These are phyloP conservation scores for Pammene fasciana DNA, from an alignment of 2,888 invertebrate genomes.

Conservation along the genomic window DNA sequence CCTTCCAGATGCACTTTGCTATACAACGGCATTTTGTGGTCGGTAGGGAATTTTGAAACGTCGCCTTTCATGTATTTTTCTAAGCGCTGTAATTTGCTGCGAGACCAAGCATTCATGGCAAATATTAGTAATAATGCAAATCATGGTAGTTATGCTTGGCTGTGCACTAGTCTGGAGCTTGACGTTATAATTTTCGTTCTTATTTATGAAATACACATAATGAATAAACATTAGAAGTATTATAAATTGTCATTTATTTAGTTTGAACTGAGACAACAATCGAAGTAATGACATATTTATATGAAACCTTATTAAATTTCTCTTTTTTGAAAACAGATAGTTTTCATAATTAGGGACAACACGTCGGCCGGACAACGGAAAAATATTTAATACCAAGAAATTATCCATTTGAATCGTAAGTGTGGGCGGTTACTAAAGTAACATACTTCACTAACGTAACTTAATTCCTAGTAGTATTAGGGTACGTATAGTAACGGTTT, in stretches of 20 bases:
- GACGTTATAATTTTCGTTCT: not conserved
- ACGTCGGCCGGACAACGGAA: conserved; percentile 15
- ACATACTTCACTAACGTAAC: conserved; percentile 41
- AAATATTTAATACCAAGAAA: not conserved
- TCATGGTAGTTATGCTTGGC: conserved; percentile 16
- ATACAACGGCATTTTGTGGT: conserved; percentile 45
- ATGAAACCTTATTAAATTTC: not conserved
- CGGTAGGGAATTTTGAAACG: conserved; percentile 10
- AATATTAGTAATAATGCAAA: conserved; percentile 21
- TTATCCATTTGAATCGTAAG: conserved; percentile 5
- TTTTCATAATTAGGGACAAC: conserved; percentile 21
- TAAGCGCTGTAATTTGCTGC: conserved; percentile 16
- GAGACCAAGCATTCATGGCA: conserved; percentile 8
- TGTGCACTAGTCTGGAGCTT: not conserved
- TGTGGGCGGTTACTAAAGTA: conserved; percentile 44
- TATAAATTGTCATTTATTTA: not conserved
- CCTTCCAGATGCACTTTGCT: conserved; percentile 69
- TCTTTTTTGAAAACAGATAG: conserved; percentile 4
- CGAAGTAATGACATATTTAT: conserved; percentile 7
- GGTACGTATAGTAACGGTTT: conserved; percentile 50
- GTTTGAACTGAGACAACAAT: conserved; percentile 3
- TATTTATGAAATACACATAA: not conserved
- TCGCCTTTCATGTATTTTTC: conserved; percentile 23
- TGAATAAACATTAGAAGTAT: conserved; percentile 2
- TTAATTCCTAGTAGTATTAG: conserved; percentile 45